Base-by-base conservation (phyloP, 2,113 vertebrate species). In the Thalassarche chlororhynchos region DNA sequence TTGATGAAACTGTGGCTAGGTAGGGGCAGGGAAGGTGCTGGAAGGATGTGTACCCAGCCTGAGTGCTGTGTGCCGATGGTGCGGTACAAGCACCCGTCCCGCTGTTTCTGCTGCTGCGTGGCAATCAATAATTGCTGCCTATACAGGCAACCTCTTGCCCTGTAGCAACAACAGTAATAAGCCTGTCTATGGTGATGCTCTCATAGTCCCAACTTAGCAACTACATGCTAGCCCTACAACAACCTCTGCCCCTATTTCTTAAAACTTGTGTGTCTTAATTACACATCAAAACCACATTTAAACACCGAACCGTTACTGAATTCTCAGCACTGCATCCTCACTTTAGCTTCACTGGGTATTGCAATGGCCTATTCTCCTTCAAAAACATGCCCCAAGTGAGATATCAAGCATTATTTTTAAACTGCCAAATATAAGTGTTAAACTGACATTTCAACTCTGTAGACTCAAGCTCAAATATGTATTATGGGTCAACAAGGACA, bases 1-100 rank as follows among this genome's bases (percentile, higher is more conserved):
- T 80, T 65, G 79, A 61, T 18, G 24, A 66, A 93, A 34, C 24
- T n/a, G 44, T 71, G 23, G 25, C 14, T 78, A 21, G 21, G 15
- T 36, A 31, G 14, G 26, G 28, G 8, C 8, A 87, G 36, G 38
- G 38, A 54, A 85, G 55, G 25, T 64, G 17, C 32, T 42, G 57
- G 47, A 32, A 91, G 11, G 51, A 52, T 32, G 18, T 0, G 3
- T 13, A 19, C 11, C 32, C 42, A 28, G 17, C 10, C 14, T 1
- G 8, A 71, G 26, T 17, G 52, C n/a, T 88, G 25, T 1, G 0
- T 31, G 62, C 4, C 2, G 1, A 1, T 14, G 28, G 16, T 20
- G n/a, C 1, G 1, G 3, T 13, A 44, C 34, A 84, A 61, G 19
- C 12, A 13, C 28, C 23, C 0, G 0, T 24, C 28, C 47, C 34